Conservation (phyloP, 2,113 vertebrate species). For the Bothrops jararaca region DNA sequence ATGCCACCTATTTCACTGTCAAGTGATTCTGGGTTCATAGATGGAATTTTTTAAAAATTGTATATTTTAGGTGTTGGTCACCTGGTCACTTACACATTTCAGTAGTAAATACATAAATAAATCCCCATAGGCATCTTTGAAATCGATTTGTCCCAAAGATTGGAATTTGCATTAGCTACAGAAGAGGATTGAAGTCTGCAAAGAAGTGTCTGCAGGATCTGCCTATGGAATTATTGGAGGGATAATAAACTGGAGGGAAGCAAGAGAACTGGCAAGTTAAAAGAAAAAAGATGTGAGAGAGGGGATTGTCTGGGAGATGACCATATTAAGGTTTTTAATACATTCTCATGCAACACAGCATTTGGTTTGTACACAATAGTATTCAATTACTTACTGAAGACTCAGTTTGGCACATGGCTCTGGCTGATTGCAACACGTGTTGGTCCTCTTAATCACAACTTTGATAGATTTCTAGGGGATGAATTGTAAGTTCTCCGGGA, state of each 20-base stretch:
- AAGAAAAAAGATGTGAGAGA: not conserved
- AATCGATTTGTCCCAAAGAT: not conserved
- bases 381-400: not conserved
- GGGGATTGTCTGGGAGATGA: not conserved
- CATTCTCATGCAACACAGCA: not conserved
- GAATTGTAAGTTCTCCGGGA: conserved; percentile 34
- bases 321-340: not conserved
- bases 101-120: not conserved
- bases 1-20: no score
- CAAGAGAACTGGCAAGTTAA: not conserved
- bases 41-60: not conserved
- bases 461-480: not conserved
- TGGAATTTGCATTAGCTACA: not conserved
- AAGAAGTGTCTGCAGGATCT: not conserved
- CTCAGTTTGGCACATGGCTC: not conserved
- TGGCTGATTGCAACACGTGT: not conserved
- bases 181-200: not conserved
- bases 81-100: not conserved
- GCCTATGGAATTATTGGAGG: not conserved
- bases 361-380: not conserved
- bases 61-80: not conserved
- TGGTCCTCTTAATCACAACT: not conserved
- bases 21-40: not conserved
- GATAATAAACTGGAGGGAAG: not conserved
- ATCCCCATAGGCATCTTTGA: not conserved